phyloP scores from a whole-genome alignment of 2,888 invertebrate genomes.

The Xanthorhoe spadicearia region DNA sequence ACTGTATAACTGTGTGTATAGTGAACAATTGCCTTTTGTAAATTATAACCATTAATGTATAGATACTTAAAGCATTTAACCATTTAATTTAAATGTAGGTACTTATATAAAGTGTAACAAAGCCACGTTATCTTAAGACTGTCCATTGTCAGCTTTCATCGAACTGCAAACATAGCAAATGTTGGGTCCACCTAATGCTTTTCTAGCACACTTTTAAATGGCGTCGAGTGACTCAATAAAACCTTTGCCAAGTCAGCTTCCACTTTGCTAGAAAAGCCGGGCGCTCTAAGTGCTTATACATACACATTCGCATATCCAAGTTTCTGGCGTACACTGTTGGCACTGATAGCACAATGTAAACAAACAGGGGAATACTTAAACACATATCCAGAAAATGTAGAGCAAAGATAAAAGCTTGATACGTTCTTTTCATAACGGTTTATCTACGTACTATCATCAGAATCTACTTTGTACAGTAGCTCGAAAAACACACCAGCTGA shows the following conservation, averaged over 20 bases:
- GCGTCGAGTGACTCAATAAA: slow-evolving; percentile 26
- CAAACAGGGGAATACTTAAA: neutral
- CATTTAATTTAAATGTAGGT: too few relatives aligned
- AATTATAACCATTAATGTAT: too few relatives aligned
- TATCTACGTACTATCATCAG: neutral
- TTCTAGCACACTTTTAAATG: slow-evolving; percentile 25
- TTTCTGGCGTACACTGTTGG: slow-evolving; percentile 3
- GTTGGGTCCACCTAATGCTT: slow-evolving; percentile 21
- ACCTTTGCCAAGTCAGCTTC: slow-evolving; percentile 27
- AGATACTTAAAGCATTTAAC: too few relatives aligned
- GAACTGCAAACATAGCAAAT: slow-evolving; percentile 2
- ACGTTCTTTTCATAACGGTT: neutral
- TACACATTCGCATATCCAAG: slow-evolving; percentile 5
- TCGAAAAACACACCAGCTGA: too few relatives aligned
- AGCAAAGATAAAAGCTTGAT: slow-evolving; percentile 1
- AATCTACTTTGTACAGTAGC: neutral
- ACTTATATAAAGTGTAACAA: too few relatives aligned
- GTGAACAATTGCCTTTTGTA: too few relatives aligned
- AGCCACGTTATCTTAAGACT: neutral
- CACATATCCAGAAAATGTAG: neutral
- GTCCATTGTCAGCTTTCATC: neutral
- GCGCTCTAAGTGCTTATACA: slow-evolving; percentile 11
- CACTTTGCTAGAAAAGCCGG: slow-evolving; percentile 15
- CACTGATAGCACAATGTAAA: neutral
- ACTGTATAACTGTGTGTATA: too few relatives aligned